A percentile compares a stretch with the other conserved stretches of the same genome.
Conservation (phyloP, 2,113 vertebrate genomes). For the Lichenostomus cassidix region DNA sequence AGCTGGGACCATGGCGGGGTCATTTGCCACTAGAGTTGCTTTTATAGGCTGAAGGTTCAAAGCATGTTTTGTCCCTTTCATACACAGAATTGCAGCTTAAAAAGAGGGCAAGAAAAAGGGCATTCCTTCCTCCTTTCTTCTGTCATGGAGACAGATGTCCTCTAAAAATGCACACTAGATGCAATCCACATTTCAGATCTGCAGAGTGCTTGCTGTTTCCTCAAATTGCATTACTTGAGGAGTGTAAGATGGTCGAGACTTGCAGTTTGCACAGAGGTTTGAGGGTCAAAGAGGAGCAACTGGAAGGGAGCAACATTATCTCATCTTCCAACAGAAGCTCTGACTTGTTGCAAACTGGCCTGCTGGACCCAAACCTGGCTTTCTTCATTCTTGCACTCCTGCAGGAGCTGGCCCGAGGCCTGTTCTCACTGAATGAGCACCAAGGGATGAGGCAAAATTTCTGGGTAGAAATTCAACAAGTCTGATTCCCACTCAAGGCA, state of each 20-base stretch:
- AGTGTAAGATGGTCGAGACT: accelerated
- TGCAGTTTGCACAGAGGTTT: background rate
- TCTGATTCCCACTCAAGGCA: background rate
- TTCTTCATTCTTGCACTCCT: background rate
- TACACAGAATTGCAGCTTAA: background rate
- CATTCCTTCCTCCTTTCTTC: conserved; percentile 17
- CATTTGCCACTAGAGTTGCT: conserved; percentile 40
- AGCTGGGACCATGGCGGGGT: background rate
- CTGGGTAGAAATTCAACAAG: background rate
- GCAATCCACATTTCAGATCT: background rate
- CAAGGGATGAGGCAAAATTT: background rate
- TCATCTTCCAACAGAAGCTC: background rate
- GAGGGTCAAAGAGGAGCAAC: background rate
- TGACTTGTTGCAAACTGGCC: background rate
- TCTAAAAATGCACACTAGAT: background rate
- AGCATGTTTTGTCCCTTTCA: conserved; percentile 19
- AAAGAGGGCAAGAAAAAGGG: conserved; percentile 9
- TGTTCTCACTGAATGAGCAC: background rate
- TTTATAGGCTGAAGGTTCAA: conserved; percentile 51
- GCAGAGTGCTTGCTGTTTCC: background rate
- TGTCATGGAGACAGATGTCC: conserved; percentile 18
- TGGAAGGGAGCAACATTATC: background rate
- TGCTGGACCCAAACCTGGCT: background rate
- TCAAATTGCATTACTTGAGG: background rate
- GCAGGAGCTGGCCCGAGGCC: background rate